Percentiles rank a stretch among this genome's conserved stretches.
Evolutionary conservation across 2,113 vertebrate species (phyloP).

Genomic region (Rutilus rutilus): DNA sequence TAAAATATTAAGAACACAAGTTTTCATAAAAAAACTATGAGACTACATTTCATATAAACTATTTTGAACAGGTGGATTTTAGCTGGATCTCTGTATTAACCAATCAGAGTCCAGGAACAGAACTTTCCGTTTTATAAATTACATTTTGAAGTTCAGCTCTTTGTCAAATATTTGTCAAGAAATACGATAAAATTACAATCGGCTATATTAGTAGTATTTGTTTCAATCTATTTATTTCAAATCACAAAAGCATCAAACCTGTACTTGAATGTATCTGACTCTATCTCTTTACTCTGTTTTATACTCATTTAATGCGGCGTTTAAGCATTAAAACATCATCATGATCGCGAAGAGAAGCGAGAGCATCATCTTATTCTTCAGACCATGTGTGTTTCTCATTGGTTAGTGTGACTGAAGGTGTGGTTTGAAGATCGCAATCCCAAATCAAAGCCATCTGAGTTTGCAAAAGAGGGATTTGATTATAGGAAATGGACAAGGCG

Average conservation of each 20-base stretch:
- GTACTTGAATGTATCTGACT: not conserved
- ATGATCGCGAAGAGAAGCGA: not conserved
- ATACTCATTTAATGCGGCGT: not conserved
- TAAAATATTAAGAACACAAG: not conserved
- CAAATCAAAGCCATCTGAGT: constrained; percentile 50
- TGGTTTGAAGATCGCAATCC: constrained; percentile 47
- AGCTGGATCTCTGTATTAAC: not conserved
- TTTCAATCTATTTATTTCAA: not conserved
- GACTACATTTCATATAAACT: not conserved
- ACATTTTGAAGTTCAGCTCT: not conserved
- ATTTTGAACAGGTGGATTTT: not conserved
- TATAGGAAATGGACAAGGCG: not conserved
- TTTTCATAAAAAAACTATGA: not conserved
- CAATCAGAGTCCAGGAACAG: not conserved
- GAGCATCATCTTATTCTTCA: constrained; percentile 15
- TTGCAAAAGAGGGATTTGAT: constrained; percentile 41
- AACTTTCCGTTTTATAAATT: not conserved
- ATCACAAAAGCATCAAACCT: not conserved
- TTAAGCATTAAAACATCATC: not conserved
- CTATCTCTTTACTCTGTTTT: not conserved
- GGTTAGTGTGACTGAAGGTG: constrained; percentile 71
- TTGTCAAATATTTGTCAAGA: not conserved
- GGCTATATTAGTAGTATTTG: too few species aligned
- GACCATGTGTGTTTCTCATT: constrained; percentile 62
- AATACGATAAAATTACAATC: not conserved